Conservation (phyloP, 35 echinoderm and acorn worm genomes). For the Eucidaris tribuloides region DNA sequence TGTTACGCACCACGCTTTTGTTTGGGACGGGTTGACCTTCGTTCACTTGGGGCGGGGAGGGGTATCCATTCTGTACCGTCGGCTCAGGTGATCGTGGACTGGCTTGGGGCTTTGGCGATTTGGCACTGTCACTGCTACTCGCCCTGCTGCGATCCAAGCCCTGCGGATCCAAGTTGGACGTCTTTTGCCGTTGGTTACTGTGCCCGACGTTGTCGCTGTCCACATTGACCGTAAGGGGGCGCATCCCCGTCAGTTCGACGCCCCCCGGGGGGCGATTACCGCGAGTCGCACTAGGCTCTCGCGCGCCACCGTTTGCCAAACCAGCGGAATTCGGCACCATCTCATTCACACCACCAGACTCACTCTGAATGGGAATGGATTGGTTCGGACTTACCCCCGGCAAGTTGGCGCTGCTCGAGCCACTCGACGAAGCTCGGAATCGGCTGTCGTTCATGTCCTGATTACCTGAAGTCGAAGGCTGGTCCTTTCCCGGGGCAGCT, state of each 20-base stretch:
- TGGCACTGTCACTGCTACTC: neutral
- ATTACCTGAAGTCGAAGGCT: neutral
- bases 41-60: neutral
- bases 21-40: neutral
- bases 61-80: neutral
- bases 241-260: neutral
- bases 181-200: neutral
- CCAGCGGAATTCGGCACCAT: no score
- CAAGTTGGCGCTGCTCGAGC: neutral
- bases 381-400: neutral
- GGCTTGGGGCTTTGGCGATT: neutral
- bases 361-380: no score
- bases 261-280: neutral
- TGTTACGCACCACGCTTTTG: neutral
- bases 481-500: neutral
- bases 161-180: no score
- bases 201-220: neutral
- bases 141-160: neutral
- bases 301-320: no score
- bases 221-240: slow-evolving; percentile 1
- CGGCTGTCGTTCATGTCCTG: neutral
- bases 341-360: no score
- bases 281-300: neutral
- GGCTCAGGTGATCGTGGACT: neutral
- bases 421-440: neutral